A percentile compares a stretch with the other conserved stretches of the same genome.
Evolutionary conservation across 1,140 invertebrate species (phyloP).

Genomic region (Maniola jurtina): DNA sequence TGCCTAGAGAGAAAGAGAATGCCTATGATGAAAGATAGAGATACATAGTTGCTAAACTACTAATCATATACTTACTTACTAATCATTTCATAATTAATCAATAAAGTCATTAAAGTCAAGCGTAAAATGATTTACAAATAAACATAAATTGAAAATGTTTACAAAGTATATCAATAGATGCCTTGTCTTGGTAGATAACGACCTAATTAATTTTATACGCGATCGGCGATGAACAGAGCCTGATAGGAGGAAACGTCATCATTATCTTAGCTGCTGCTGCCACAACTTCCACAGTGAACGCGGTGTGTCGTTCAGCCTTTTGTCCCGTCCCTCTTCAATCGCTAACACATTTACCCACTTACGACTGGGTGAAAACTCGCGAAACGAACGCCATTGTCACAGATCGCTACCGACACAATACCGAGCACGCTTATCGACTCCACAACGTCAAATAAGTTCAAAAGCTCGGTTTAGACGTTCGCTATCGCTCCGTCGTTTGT

Average conservation of each 20-base stretch:
- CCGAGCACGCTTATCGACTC: conserved; percentile 63
- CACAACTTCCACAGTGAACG: conserved; percentile 50
- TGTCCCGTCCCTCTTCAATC: conserved; percentile 70
- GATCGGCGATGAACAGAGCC: conserved; percentile 26
- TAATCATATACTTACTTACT: no score
- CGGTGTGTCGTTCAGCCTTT: conserved; percentile 49
- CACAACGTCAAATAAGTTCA: conserved; percentile 71
- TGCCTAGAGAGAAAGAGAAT: no score
- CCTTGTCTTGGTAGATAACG: not conserved
- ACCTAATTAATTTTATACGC: conserved; percentile 26
- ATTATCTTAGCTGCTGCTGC: conserved; percentile 63
- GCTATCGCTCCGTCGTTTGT: conserved; percentile 66
- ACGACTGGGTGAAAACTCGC: conserved; percentile 72
- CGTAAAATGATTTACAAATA: not conserved
- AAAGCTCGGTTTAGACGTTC: conserved; percentile 69
- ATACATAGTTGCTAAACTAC: no score
- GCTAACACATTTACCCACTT: conserved; percentile 77
- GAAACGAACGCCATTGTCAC: conserved; percentile 67
- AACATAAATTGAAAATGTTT: not conserved
- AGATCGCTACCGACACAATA: conserved; percentile 49
- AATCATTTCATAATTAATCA: no score
- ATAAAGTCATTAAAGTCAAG: no score
- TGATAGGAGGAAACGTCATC: conserved; percentile 55
- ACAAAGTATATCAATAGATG: not conserved
- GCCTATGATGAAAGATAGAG: no score